These are phyloP conservation scores for Pseudomyrmex sp. DNA, from an alignment of 1,140 invertebrate species.

Conservation along the genomic window DNA sequence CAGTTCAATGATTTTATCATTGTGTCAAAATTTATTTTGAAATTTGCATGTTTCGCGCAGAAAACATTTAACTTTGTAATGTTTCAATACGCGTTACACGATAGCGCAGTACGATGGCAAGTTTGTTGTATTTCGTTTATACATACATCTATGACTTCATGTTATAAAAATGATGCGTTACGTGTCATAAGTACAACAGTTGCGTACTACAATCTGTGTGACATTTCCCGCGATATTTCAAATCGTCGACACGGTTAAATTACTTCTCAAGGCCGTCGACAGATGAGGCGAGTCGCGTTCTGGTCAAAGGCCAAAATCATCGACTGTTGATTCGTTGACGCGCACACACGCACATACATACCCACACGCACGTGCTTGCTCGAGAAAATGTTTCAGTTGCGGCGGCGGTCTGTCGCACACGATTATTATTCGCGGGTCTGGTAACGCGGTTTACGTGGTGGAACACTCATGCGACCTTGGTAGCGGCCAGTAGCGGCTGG, in stretches of 20 bases:
- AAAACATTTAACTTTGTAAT: too few relatives aligned
- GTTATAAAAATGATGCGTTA: too few relatives aligned
- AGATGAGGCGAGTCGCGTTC: conserved; percentile 11
- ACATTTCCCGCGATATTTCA: conserved; percentile 14
- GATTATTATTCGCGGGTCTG: neutral
- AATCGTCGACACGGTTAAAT: neutral
- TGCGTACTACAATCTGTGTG: neutral
- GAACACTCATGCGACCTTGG: neutral
- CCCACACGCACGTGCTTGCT: neutral
- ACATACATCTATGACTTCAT: too few relatives aligned
- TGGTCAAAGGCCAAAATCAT: conserved; percentile 24
- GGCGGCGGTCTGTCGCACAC: neutral
- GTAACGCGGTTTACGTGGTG: neutral
- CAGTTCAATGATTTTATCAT: too few relatives aligned
- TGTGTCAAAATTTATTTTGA: too few relatives aligned
- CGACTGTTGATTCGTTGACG: conserved; percentile 4
- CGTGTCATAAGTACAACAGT: too few relatives aligned
- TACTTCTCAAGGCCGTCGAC: conserved; percentile 14
- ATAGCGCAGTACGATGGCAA: neutral
- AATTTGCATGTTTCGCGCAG: too few relatives aligned
- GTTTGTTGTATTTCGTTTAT: too few relatives aligned
- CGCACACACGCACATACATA: neutral
- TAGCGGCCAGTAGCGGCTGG: too few relatives aligned
- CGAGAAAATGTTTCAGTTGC: conserved; percentile 1
- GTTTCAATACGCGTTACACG: too few relatives aligned